Conservation (phyloP, 2,113 vertebrate species). For the Platysteira castanea region DNA sequence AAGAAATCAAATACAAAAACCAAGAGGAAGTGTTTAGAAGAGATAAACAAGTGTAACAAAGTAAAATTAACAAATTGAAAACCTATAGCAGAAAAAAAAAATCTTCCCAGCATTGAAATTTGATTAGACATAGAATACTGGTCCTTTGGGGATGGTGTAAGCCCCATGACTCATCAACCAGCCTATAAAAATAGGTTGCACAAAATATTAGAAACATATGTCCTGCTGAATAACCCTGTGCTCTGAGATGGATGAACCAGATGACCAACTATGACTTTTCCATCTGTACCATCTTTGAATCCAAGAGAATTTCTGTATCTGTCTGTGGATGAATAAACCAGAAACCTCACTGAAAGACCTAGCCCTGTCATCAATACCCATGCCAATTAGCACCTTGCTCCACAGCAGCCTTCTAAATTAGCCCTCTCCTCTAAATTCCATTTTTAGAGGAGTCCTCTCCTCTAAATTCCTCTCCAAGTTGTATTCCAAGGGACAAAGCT, state of each 20-base stretch:
- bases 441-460: too few species aligned
- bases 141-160: not conserved
- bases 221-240: not conserved
- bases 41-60: not conserved
- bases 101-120: not conserved
- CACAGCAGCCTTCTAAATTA: not conserved
- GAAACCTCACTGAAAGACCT: not conserved
- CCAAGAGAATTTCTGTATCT: not conserved
- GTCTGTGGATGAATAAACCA: not conserved
- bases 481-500: not conserved
- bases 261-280: not conserved
- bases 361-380: not conserved
- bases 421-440: not conserved
- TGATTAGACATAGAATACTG: not conserved
- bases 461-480: not conserved
- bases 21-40: not conserved
- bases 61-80: not conserved
- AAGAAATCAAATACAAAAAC: not conserved
- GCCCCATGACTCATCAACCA: not conserved
- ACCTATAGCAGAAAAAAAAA: not conserved
- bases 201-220: slow-evolving; percentile 19
- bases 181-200: not conserved
- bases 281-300: not conserved
- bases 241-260: not conserved
- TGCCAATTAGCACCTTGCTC: not conserved